Percentiles rank a stretch among this genome's conserved stretches.
phyloP scores from a whole-genome alignment of 2,797 vertebrate species.

The Gadopsis bispinosus region DNA sequence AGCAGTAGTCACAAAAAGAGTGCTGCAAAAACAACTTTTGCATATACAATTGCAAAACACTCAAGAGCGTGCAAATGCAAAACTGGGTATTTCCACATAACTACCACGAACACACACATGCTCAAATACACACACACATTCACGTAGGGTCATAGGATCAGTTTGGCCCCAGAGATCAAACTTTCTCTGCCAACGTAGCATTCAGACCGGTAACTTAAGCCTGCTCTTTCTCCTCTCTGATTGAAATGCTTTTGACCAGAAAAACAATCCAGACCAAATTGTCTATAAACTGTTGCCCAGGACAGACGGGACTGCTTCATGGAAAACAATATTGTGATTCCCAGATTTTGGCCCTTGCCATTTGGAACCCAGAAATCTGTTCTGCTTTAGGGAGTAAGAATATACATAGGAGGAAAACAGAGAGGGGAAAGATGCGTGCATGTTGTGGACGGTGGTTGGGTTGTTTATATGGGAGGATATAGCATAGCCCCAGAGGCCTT shows the following conservation, averaged over 20 bases:
- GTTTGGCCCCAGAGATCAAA: conserved; percentile 45
- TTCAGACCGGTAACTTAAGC: conserved; percentile 67
- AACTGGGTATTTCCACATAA: conserved; percentile 1
- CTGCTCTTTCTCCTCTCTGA: conserved; percentile 49
- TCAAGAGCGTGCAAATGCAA: conserved; percentile 15
- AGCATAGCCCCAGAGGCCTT: conserved; percentile 72
- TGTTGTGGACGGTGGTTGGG: conserved; percentile 71
- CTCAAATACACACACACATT: conserved; percentile 10
- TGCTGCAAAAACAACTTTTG: conserved; percentile 26
- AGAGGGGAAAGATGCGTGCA: conserved; percentile 59
- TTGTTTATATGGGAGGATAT: conserved; percentile 81
- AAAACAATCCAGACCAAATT: conserved; percentile 71
- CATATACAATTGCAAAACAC: conserved; percentile 23
- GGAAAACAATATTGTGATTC: conserved; percentile 77
- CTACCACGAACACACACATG: neutral
- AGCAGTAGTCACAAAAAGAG: conserved; percentile 9
- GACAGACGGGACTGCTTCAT: conserved; percentile 56
- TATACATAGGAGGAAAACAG: conserved; percentile 67
- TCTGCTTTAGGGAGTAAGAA: conserved; percentile 70
- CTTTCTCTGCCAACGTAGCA: conserved; percentile 47
- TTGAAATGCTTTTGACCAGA: conserved; percentile 71
- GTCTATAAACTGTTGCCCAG: conserved; percentile 69
- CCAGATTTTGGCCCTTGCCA: conserved; percentile 51
- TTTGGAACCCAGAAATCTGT: conserved; percentile 63
- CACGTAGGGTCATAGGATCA: conserved; percentile 59